Evolutionary conservation across 1,140 invertebrate genomes (phyloP).

Genomic region (Drosophila serrata): DNA sequence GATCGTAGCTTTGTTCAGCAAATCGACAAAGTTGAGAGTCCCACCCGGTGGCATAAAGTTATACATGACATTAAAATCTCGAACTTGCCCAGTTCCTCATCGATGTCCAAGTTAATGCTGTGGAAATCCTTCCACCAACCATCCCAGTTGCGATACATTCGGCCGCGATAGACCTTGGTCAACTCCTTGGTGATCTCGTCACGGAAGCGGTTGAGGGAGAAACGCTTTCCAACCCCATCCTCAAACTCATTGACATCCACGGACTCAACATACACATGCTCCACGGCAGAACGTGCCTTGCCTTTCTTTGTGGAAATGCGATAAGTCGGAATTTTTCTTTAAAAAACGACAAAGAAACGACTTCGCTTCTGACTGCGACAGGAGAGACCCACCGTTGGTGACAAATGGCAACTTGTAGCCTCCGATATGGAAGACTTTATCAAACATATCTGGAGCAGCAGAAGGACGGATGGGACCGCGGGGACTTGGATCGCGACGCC

Average conservation of each 20-base stretch:
- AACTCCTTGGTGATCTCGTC: conserved; percentile 17
- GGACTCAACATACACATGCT: conserved; percentile 1
- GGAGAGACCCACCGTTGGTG: fast-evolving
- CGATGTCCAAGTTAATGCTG: conserved; percentile 35
- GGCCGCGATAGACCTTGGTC: conserved; percentile 11
- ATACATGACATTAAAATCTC: conserved; percentile 23
- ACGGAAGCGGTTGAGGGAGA: not conserved
- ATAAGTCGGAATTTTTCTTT: conserved; percentile 3
- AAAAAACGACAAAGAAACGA: conserved; percentile 28
- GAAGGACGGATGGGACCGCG: not conserved
- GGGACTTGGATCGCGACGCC: not conserved
- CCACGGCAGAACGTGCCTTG: not conserved
- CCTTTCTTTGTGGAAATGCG: not conserved
- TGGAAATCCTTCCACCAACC: conserved; percentile 56
- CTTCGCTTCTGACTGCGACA: conserved; percentile 19
- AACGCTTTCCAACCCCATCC: not conserved
- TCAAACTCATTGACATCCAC: not conserved
- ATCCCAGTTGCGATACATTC: conserved; percentile 36
- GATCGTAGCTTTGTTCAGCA: not conserved
- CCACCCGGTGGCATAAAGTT: conserved; percentile 1
- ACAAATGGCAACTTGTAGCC: conserved; percentile 24
- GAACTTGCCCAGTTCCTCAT: conserved; percentile 26
- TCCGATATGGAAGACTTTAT: conserved; percentile 23
- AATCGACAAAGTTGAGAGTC: fast-evolving
- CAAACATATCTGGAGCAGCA: not conserved